A percentile compares a stretch with the other conserved stretches of the same genome.
These are phyloP conservation scores for Pachyramphus minor DNA, from an alignment of 2,113 vertebrate genomes.

Conservation along the genomic window DNA sequence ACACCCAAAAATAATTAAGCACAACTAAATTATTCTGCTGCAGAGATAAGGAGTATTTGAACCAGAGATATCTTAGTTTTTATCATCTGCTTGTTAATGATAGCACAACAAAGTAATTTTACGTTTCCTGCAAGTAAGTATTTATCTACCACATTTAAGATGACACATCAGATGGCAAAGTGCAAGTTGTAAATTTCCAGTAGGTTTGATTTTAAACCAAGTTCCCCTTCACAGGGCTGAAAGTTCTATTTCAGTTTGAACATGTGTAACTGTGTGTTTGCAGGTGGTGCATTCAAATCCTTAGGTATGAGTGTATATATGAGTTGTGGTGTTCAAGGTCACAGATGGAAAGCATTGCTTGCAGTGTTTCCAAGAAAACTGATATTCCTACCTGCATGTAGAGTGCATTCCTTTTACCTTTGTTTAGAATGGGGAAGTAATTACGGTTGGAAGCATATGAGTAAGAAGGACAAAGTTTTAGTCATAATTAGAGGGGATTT, in stretches of 20 bases:
- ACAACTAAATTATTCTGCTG: neutral
- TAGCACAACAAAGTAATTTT: neutral
- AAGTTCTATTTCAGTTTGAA: neutral
- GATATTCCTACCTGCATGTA: neutral
- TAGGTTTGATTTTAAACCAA: neutral
- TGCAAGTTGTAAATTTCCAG: neutral
- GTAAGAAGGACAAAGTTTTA: neutral
- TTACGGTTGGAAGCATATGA: neutral
- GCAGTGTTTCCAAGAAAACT: neutral
- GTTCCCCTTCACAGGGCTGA: neutral
- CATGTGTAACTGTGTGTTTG: neutral
- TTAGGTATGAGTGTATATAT: neutral
- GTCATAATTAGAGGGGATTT: neutral
- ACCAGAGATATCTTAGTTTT: neutral
- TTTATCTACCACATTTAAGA: neutral
- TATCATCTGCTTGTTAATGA: neutral
- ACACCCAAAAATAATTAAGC: neutral
- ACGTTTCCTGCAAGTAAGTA: neutral
- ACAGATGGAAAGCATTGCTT: neutral
- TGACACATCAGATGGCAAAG: neutral
- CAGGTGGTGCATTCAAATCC: neutral
- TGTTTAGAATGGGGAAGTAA: neutral
- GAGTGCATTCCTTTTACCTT: neutral
- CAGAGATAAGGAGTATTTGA: neutral
- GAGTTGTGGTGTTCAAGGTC: neutral